A percentile compares a stretch with the other conserved stretches of the same genome.
Evolutionary conservation across 1,140 invertebrate genomes (phyloP).

Genomic region (Trichomalopsis sarcophagae): DNA sequence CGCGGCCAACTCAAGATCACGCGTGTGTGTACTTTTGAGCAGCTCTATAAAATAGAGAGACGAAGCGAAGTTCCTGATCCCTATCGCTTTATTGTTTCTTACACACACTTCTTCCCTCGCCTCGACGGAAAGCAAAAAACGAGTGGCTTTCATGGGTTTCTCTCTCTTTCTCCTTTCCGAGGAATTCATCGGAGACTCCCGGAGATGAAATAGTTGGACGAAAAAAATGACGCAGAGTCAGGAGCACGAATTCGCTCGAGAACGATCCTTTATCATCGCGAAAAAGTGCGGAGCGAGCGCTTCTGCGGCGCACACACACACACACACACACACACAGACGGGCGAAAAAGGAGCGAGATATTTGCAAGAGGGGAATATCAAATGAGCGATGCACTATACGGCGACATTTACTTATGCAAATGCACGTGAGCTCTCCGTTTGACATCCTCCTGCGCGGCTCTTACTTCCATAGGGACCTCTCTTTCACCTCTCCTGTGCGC

Average conservation of each 20-base stretch:
- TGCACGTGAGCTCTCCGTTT: conserved; percentile 1
- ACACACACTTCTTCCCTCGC: no score
- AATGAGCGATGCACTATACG: conserved; percentile 22
- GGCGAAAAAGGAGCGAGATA: neutral
- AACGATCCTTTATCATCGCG: neutral
- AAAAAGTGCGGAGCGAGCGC: conserved; percentile 9
- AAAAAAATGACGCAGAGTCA: no score
- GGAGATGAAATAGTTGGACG: no score
- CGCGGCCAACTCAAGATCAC: neutral
- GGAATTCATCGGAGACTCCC: no score
- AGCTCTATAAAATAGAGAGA: neutral
- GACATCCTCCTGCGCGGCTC: neutral
- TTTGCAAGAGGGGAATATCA: conserved; percentile 11
- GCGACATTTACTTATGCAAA: conserved; percentile 44
- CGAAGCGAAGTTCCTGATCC: neutral
- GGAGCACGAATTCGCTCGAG: neutral
- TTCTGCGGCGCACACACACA: neutral
- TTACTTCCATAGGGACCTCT: neutral
- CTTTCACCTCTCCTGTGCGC: neutral
- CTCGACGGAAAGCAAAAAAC: no score
- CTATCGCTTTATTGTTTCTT: no score
- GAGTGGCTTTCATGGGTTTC: no score
- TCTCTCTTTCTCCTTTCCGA: no score
- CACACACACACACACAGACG: neutral
- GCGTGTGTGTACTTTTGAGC: neutral